phyloP scores from a whole-genome alignment of 1,140 invertebrate species.

The Drosophila littoralis region DNA sequence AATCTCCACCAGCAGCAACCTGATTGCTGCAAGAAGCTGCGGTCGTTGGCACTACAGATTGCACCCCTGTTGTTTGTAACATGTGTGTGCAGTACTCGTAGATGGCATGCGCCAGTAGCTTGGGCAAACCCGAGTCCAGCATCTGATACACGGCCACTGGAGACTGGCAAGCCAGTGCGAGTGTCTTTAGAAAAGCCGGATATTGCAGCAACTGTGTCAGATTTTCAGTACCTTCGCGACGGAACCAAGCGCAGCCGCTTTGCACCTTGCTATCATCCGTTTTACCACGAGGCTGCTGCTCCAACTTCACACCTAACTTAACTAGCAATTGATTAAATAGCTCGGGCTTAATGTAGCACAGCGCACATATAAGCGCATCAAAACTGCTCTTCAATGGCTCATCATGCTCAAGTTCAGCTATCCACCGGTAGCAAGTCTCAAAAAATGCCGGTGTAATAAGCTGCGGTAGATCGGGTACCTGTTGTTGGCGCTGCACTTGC shows the following conservation, averaged over 20 bases:
- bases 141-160: conserved; percentile 89
- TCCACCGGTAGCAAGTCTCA: conserved; percentile 91
- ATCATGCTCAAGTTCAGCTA: conserved; percentile 87
- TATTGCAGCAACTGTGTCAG: conserved; percentile 85
- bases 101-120: conserved; percentile 87
- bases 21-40: conserved; percentile 27
- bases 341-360: conserved; percentile 92
- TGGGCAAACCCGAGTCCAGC: conserved; percentile 90
- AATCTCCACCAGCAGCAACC: conserved; percentile 35
- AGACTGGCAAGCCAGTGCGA: conserved; percentile 91
- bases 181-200: conserved; percentile 89
- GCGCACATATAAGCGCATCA: conserved; percentile 90
- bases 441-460: conserved; percentile 89
- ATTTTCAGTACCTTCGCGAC: conserved; percentile 84
- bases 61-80: conserved; percentile 43
- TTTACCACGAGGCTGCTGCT: conserved; percentile 84
- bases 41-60: background rate
- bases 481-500: conserved; percentile 88
- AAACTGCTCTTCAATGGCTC: conserved; percentile 90
- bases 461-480: conserved; percentile 87
- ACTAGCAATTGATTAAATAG: conserved; percentile 90
- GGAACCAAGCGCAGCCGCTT: conserved; percentile 86
- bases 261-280: conserved; percentile 90
- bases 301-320: conserved; percentile 88
- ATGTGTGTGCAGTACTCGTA: conserved; percentile 85